These are phyloP conservation scores for Aphis craccivora DNA, from an alignment of 1,140 invertebrate genomes.

Conservation along the genomic window DNA sequence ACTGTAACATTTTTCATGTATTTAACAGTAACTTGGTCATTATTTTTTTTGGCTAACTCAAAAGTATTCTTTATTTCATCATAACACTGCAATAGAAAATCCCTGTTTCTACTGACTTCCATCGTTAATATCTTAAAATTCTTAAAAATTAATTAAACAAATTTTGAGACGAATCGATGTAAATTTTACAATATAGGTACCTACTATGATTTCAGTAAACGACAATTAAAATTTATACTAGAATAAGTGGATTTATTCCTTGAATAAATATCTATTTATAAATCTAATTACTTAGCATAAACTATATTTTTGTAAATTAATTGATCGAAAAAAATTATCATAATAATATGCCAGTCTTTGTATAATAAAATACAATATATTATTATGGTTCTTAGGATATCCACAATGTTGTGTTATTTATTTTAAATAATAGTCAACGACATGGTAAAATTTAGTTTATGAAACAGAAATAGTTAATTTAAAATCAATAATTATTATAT, in stretches of 20 bases:
- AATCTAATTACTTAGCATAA: background rate
- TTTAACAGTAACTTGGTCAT: background rate
- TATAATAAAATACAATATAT: slow-evolving; percentile 14
- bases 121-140: background rate
- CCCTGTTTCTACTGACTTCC: background rate
- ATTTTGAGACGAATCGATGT: background rate
- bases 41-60: background rate
- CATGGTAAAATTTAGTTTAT: too few species aligned
- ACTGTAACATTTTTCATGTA: background rate
- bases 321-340: background rate
- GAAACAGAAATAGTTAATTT: background rate
- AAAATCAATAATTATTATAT: background rate
- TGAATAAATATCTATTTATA: background rate
- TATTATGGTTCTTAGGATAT: background rate
- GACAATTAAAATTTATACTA: background rate
- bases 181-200: background rate
- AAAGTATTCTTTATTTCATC: background rate
- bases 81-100: background rate
- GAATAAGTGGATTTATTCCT: background rate
- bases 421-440: background rate
- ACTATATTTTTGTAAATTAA: background rate
- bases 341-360: background rate
- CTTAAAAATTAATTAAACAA: background rate
- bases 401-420: background rate
- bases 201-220: too few species aligned